Evolutionary conservation across 1,140 invertebrate species (phyloP).

Genomic region (Asobara japonica): DNA sequence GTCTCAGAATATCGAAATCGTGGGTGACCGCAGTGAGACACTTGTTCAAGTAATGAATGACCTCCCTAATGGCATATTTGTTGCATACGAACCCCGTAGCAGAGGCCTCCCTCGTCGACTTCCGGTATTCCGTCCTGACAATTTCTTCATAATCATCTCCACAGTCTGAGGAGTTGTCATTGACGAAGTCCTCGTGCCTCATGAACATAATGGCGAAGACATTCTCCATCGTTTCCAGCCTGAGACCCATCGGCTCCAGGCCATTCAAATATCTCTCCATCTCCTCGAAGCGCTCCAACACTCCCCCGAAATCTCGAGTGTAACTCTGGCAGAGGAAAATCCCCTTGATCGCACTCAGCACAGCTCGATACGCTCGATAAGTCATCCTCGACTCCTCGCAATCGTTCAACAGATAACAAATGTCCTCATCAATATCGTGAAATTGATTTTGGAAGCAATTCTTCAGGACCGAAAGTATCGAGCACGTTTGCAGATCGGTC

Average conservation of each 20-base stretch:
- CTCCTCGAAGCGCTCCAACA: slow-evolving; percentile 37
- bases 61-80: slow-evolving; percentile 50
- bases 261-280: slow-evolving; percentile 43
- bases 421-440: slow-evolving; percentile 45
- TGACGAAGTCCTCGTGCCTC: slow-evolving; percentile 49
- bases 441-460: slow-evolving; percentile 49
- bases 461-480: slow-evolving; percentile 48
- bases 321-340: slow-evolving; percentile 48
- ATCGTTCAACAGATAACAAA: slow-evolving; percentile 45
- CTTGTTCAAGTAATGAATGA: slow-evolving; percentile 44
- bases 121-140: slow-evolving; percentile 16
- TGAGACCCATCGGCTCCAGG: slow-evolving; percentile 43
- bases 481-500: slow-evolving; percentile 41
- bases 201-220: slow-evolving; percentile 59
- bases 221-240: slow-evolving; percentile 53
- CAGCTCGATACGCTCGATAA: slow-evolving; percentile 48
- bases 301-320: slow-evolving; percentile 32
- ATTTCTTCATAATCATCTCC: slow-evolving; percentile 43
- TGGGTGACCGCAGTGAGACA: slow-evolving; percentile 33
- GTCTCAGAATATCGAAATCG: slow-evolving; percentile 39
- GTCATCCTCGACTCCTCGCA: slow-evolving; percentile 33
- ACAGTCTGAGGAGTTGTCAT: slow-evolving; percentile 29
- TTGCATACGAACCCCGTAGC: slow-evolving; percentile 51
- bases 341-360: slow-evolving; percentile 50
- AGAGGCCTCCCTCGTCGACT: slow-evolving; percentile 15